These are phyloP conservation scores for Guaruba guarouba DNA, from an alignment of 2,113 vertebrate genomes.

Conservation along the genomic window DNA sequence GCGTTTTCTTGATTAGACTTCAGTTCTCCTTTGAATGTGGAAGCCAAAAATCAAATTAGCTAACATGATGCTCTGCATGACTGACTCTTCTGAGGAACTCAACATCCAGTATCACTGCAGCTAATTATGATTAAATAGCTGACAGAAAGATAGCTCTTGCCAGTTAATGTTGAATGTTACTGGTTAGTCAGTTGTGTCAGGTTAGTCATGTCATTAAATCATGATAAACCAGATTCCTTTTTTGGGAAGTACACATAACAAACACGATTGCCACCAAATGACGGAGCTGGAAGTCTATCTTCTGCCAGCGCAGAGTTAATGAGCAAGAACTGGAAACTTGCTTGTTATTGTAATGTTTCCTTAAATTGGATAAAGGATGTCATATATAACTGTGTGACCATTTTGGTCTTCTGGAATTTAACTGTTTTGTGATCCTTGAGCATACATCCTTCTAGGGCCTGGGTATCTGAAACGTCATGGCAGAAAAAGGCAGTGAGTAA, in stretches of 20 bases:
- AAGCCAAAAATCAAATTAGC: neutral
- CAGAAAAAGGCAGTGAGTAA: neutral
- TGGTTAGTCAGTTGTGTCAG: neutral
- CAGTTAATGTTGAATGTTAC: neutral
- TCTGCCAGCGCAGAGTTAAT: neutral
- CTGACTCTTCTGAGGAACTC: neutral
- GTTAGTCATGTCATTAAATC: neutral
- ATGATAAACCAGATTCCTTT: neutral
- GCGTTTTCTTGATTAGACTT: neutral
- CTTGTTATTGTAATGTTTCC: neutral
- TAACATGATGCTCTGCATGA: neutral
- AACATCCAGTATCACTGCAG: neutral
- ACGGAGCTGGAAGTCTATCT: neutral
- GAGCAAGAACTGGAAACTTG: neutral
- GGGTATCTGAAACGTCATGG: neutral
- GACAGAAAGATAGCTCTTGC: neutral
- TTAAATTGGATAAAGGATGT: neutral
- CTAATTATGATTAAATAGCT: neutral
- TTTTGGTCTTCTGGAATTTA: neutral
- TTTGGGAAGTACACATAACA: accelerated
- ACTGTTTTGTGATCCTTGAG: neutral
- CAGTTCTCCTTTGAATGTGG: neutral
- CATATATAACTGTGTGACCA: neutral
- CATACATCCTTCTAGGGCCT: neutral
- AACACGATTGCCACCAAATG: neutral